Base-by-base conservation (phyloP, 2,797 vertebrate species). In the Tarsius wallacei region DNA sequence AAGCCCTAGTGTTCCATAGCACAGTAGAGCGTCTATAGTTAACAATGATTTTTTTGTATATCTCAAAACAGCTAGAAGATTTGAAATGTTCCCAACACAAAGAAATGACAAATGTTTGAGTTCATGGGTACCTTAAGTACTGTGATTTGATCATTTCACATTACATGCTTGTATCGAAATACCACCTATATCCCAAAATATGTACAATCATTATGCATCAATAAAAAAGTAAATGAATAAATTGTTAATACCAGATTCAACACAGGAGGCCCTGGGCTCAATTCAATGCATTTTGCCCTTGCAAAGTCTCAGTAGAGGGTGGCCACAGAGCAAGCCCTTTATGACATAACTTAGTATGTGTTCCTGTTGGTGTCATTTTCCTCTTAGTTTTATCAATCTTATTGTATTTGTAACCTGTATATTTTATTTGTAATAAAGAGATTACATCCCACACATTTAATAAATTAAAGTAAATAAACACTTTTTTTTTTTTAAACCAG, bases 341-440 rank as follows among this genome's bases (percentile, higher is more conserved):
- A 2, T 12, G 16, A 70, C 33, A 70, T 10, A 21, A 12, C 17
- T 36, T 5, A 4, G 2, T 0, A 0, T 1, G 0, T 4, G 59
- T 8, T 49, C 76, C 31, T 22, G 28, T 36, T 22, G 0, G 1
- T 11, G 47, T 36, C 7, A 59, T 36, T 59, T 15, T 13, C 33
- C 76, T 49, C 33, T 11, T 57, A 13, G 16, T 8, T 14, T 24
- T 36, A 22, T n/a, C 26, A 55, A 11, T 77, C 21, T 21, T 49
- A 16, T 12, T 16, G 10, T 16, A 24, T 53, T 5, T 74, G 15
- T 66, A 8, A 66, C 33, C 2, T 12, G 36, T 7, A 63, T 26
- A 74, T 42, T 5, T 28, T 2, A 26, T 70, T 70, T 63, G 3
- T 33, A 61, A 42, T 2, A 51, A n/a, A 42, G 36, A 47, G 26